Evolutionary conservation across 1,140 invertebrate genomes (phyloP).

Genomic region (Akabosia matsudoensis): DNA sequence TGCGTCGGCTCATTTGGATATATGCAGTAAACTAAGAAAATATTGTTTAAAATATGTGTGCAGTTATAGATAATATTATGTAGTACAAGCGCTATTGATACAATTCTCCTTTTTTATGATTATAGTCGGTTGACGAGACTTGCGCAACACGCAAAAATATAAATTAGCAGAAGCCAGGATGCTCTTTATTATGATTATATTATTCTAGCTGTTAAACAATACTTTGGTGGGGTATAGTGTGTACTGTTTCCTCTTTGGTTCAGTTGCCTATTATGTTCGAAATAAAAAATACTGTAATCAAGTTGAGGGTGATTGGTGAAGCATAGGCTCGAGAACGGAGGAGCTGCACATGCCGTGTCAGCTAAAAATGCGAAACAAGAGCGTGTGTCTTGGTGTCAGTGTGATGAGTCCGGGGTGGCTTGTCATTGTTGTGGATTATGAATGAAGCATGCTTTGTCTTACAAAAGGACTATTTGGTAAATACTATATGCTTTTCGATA

Average conservation of each 20-base stretch:
- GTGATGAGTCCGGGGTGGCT: no score
- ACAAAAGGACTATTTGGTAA: no score
- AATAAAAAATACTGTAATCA: no score
- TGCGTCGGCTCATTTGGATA: not conserved
- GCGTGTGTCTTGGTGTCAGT: no score
- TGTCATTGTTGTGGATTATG: no score
- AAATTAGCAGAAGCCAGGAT: not conserved
- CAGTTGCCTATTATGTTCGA: not conserved
- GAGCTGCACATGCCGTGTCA: no score
- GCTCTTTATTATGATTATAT: not conserved
- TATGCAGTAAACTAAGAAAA: not conserved
- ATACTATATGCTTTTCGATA: no score
- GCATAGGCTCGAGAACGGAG: no score
- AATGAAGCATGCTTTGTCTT: no score
- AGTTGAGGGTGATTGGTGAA: no score
- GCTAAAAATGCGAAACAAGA: no score
- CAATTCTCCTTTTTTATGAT: not conserved
- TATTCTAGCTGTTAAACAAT: not conserved
- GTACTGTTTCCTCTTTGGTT: not conserved
- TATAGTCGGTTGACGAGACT: not conserved
- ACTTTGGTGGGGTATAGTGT: no score
- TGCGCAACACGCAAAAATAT: not conserved
- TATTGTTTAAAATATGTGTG: not conserved
- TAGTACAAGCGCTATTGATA: not conserved
- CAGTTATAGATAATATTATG: not conserved